These are phyloP conservation scores for Lypha dubia DNA, from an alignment of 2,888 invertebrate genomes.

Conservation along the genomic window DNA sequence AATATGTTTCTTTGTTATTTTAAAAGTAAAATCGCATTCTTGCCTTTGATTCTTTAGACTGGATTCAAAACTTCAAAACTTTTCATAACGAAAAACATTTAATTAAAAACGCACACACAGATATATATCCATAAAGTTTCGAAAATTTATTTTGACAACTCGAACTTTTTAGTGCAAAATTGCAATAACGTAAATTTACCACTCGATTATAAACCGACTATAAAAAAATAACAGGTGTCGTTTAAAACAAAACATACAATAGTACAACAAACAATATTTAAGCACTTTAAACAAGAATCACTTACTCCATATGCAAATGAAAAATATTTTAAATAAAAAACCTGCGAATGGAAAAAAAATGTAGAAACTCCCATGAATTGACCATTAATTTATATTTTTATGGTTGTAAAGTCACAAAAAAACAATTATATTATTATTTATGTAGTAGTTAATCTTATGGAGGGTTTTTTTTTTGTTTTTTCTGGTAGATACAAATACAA, in stretches of 20 bases:
- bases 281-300: slow-evolving; percentile 38
- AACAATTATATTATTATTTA: neutral
- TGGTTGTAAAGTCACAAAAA: slow-evolving; percentile 27
- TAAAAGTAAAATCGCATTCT: no score
- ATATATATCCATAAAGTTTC: no score
- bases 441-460: slow-evolving; percentile 18
- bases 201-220: slow-evolving; percentile 29
- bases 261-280: slow-evolving; percentile 1
- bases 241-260: slow-evolving; percentile 39
- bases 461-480: neutral
- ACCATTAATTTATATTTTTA: slow-evolving; percentile 51
- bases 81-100: no score
- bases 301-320: slow-evolving; percentile 24
- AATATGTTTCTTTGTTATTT: no score
- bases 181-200: slow-evolving; percentile 36
- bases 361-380: slow-evolving; percentile 42
- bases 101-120: no score
- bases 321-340: slow-evolving; percentile 31
- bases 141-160: neutral
- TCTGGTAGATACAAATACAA: slow-evolving; percentile 5
- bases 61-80: no score
- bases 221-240: slow-evolving; percentile 50
- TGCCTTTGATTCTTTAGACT: no score
- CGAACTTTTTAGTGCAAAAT: neutral
- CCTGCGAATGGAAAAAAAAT: slow-evolving; percentile 19